Percentiles rank a stretch among this genome's conserved stretches.
These are phyloP conservation scores for Amia ocellicauda DNA, from an alignment of 2,113 vertebrate species.

Conservation along the genomic window DNA sequence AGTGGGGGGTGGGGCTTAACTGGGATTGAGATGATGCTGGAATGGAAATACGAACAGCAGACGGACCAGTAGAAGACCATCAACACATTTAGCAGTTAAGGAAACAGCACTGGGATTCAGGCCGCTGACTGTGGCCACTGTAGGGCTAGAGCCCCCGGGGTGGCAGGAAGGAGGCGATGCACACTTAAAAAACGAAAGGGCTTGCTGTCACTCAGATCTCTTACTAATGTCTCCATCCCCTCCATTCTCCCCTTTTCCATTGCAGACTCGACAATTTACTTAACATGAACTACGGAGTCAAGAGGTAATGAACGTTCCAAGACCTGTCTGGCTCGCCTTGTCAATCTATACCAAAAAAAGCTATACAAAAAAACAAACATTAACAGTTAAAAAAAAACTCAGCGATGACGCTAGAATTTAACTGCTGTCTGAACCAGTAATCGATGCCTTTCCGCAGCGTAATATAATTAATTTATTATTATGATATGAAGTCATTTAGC, in stretches of 20 bases:
- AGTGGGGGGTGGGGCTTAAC: too few species aligned
- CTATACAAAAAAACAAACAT: constrained; percentile 70
- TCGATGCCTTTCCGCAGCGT: constrained; percentile 33
- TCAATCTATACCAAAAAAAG: constrained; percentile 52
- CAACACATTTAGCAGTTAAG: too few species aligned
- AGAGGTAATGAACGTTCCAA: constrained; percentile 81
- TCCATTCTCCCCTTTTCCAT: constrained; percentile 72
- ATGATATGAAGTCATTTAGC: too few species aligned
- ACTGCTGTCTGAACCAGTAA: constrained; percentile 57
- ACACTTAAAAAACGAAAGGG: constrained; percentile 58
- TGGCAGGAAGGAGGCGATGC: constrained; percentile 45
- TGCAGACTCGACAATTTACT: constrained; percentile 98
- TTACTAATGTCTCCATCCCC: constrained; percentile 74
- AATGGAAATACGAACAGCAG: too few species aligned
- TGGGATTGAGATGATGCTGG: too few species aligned
- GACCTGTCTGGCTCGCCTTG: constrained; percentile 21
- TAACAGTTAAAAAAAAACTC: constrained; percentile 54
- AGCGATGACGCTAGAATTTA: constrained; percentile 70
- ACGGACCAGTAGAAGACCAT: too few species aligned
- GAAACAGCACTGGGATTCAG: too few species aligned
- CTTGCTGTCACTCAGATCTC: constrained; percentile 55
- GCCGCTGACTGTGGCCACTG: too few species aligned
- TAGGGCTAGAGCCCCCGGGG: too few species aligned
- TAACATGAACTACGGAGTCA: constrained; percentile 96
- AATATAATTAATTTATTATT: too few species aligned